These are phyloP conservation scores for Periphyllus acericola DNA, from an alignment of 2,888 invertebrate species.

Conservation along the genomic window DNA sequence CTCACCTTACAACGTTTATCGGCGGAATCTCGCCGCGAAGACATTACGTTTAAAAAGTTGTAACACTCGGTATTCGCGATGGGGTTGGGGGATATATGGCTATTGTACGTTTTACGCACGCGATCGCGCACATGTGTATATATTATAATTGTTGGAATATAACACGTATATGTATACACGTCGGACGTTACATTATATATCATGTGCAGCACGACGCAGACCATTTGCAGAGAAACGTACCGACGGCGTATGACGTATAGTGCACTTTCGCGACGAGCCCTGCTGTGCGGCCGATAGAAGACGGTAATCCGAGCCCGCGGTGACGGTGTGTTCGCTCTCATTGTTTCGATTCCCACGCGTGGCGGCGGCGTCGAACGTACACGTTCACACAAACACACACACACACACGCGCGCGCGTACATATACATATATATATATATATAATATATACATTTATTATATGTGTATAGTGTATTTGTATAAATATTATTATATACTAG, in stretches of 20 bases:
- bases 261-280: constrained; percentile 44
- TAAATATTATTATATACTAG: not conserved
- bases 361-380: not conserved
- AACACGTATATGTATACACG: not conserved
- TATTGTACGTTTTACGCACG: constrained; percentile 14
- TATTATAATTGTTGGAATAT: not conserved
- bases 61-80: not conserved
- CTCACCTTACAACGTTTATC: not conserved
- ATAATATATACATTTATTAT: not conserved
- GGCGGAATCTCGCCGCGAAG: not conserved
- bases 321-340: constrained; percentile 9
- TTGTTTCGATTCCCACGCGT: constrained; percentile 59
- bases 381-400: not conserved
- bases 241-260: constrained; percentile 2
- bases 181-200: not conserved
- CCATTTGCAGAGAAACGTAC: not conserved
- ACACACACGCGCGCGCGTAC: not conserved
- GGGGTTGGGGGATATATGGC: not conserved
- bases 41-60: not conserved
- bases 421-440: no score
- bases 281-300: constrained; percentile 44
- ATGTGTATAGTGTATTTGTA: not conserved
- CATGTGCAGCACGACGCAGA: not conserved
- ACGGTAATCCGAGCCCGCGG: constrained; percentile 51
- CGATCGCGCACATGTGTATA: not conserved